Percentiles rank a stretch among this genome's conserved stretches.
Conservation (phyloP, 1,140 invertebrate species). For the Drosophila chauvacae region DNA sequence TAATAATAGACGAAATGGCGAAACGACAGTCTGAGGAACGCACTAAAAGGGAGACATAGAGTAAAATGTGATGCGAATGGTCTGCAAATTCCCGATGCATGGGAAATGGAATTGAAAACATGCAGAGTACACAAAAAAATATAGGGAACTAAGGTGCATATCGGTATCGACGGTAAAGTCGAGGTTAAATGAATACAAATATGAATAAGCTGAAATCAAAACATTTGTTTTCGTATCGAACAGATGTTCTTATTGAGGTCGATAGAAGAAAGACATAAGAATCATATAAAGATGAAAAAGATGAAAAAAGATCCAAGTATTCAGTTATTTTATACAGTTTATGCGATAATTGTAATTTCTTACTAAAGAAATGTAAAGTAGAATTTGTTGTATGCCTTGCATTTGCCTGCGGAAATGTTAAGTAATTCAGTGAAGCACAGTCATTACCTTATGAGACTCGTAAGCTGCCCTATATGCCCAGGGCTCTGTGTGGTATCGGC, state of each 20-base stretch:
- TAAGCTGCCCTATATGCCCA: constrained; percentile 1
- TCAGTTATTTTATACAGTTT: background rate
- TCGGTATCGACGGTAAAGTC: accelerated
- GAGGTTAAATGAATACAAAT: background rate
- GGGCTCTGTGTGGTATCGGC: background rate
- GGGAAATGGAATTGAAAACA: constrained; percentile 59
- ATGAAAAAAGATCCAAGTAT: background rate
- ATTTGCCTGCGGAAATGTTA: background rate
- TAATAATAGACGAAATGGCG: constrained; percentile 52
- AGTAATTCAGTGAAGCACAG: background rate
- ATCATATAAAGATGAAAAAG: background rate
- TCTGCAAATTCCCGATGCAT: constrained; percentile 23
- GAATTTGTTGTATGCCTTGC: background rate
- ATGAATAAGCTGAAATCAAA: too few species aligned
- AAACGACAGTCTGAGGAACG: constrained; percentile 38
- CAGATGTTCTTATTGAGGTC: too few species aligned
- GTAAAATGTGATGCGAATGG: constrained; percentile 34
- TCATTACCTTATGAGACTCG: background rate
- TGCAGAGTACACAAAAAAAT: constrained; percentile 20
- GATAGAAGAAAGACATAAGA: background rate
- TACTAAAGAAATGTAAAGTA: background rate
- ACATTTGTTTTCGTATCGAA: background rate
- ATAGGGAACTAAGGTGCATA: background rate
- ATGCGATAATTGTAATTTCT: background rate
- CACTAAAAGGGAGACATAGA: constrained; percentile 7